Base-by-base conservation (phyloP, 2,113 vertebrate species). In the Clupea harengus region DNA sequence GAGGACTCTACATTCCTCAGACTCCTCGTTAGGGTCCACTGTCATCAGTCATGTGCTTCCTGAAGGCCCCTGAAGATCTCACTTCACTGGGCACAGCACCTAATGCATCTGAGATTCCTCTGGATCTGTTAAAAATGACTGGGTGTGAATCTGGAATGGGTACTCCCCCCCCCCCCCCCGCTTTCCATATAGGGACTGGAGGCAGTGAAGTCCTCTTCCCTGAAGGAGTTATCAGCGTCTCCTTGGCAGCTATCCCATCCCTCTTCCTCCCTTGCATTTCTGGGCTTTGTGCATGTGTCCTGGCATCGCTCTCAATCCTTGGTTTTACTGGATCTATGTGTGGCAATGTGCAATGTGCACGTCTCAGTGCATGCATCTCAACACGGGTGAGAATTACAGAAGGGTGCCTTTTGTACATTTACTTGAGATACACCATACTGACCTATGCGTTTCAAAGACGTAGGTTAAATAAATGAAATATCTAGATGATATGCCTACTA, bases 271-370 rank as follows among this genome's bases (percentile, higher is more conserved):
- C 28, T 44, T 39, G 72, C 72, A 78, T 3, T 44, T 32, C 25
- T 78, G 25, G 13, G 72, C 28, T 78, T 78, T 78, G 72, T 78
- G 72, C 72, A 78, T 78, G 72, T 78, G 72, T 39, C 15, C 72
- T 78, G 72, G 72, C 72, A 78, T 72, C 72, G 3, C 5, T 15
- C 72, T 39, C 72, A 17, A 39, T 39, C 32, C 15, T 39, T 78
- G 72, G 11, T 28, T 11, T 32, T 32, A 78, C 25, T 78, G 25
- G 72, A 13, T 78, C 28, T 39, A 39, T 28, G 72, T 78, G 72
- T 78, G 28, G 1, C 44, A 32, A 17, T 17, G 32, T 78, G 72
- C 13, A 32, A 32, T 39, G 28, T 39, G 28, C 72, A 78, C 17
- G 32, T 17, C 72, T 78, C 4, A 78, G 72, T 32, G 25, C 7